These are phyloP conservation scores for Pocillopora grandis DNA, from an alignment of 92 coral and sea anemone genomes.

Conservation along the genomic window DNA sequence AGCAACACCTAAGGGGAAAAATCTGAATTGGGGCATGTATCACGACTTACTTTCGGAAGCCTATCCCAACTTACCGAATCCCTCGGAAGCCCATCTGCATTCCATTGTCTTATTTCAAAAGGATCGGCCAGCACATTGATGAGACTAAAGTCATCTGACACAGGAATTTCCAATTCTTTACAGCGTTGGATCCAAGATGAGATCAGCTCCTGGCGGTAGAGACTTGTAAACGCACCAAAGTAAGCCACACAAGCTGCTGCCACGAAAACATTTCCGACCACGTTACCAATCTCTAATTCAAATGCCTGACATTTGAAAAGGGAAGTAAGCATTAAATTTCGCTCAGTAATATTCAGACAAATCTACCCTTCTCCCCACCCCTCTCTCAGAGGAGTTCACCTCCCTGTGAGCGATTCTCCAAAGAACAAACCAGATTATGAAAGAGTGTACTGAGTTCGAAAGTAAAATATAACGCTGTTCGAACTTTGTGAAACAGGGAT, in stretches of 20 bases:
- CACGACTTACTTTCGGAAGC: no score
- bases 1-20: neutral
- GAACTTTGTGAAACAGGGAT: no score
- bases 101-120: slow-evolving; percentile 98
- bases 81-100: slow-evolving; percentile 95
- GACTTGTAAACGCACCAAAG: slow-evolving; percentile 95
- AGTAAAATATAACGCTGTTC: no score
- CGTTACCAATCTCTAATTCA: slow-evolving; percentile 96
- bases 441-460: no score
- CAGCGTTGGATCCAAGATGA: slow-evolving; percentile 93
- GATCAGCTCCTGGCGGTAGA: slow-evolving; percentile 87
- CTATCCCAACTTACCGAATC: slow-evolving; percentile 74
- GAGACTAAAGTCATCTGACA: slow-evolving; percentile 94
- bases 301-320: slow-evolving; percentile 71
- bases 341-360: no score
- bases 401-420: no score
- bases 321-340: neutral
- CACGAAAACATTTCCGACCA: slow-evolving; percentile 96
- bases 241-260: slow-evolving; percentile 99
- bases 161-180: slow-evolving; percentile 90
- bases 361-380: no score
- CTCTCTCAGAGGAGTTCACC: no score
- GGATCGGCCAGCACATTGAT: slow-evolving; percentile 96
- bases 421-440: no score
- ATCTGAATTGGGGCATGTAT: neutral